Percentiles rank a stretch among this genome's conserved stretches.
Evolutionary conservation across 2,113 vertebrate species (phyloP).

Genomic region (Stegastes partitus): DNA sequence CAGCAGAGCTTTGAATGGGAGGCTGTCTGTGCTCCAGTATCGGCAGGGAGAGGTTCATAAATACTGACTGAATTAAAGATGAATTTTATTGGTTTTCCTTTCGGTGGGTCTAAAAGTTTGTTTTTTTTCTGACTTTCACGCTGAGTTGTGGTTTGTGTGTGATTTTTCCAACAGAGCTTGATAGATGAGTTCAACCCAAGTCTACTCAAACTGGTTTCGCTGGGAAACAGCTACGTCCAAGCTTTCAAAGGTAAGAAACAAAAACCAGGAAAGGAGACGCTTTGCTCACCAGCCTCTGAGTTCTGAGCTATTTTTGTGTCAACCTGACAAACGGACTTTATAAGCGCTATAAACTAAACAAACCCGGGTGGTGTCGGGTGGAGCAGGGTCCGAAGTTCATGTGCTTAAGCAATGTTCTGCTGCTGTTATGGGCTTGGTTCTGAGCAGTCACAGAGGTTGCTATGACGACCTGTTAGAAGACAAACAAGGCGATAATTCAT

Average conservation of each 20-base stretch:
- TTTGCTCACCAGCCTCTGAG: not conserved
- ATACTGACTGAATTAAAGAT: slow-evolving; percentile 45
- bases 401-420: slow-evolving; percentile 36
- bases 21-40: not conserved
- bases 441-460: slow-evolving; percentile 24
- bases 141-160: not conserved
- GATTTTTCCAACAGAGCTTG: slow-evolving; percentile 85
- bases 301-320: not conserved
- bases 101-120: slow-evolving; percentile 20
- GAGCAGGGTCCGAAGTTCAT: slow-evolving; percentile 67
- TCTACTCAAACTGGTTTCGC: slow-evolving; percentile 91
- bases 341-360: slow-evolving; percentile 41
- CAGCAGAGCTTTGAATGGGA: not conserved
- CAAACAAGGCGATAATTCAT: not conserved
- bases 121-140: slow-evolving; percentile 17
- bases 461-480: slow-evolving; percentile 5
- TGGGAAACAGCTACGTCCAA: slow-evolving; percentile 92
- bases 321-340: slow-evolving; percentile 27
- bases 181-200: slow-evolving; percentile 94
- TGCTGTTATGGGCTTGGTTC: slow-evolving; percentile 18
- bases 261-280: not conserved
- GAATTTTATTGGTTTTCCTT: slow-evolving; percentile 36
- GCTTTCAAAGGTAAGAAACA: slow-evolving; percentile 90
- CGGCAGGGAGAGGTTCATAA: slow-evolving; percentile 28
- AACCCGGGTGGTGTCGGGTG: slow-evolving; percentile 1